A percentile compares a stretch with the other conserved stretches of the same genome.
phyloP scores from a whole-genome alignment of 1,140 invertebrate species.

The Plutomurus gul region DNA sequence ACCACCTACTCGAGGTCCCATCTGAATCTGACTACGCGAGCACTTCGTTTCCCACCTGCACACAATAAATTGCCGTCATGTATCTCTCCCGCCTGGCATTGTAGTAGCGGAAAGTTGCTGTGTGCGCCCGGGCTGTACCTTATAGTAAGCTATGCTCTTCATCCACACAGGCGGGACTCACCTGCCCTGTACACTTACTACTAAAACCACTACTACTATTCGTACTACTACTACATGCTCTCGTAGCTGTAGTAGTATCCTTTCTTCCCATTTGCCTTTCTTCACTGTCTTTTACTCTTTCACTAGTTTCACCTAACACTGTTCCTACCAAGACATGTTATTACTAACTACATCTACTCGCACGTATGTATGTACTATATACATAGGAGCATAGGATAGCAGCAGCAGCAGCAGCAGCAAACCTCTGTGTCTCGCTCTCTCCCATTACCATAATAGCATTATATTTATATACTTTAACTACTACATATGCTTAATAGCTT shows the following conservation, averaged over 20 bases:
- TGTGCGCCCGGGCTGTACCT: too few relatives aligned
- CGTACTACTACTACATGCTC: not conserved
- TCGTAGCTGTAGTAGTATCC: not conserved
- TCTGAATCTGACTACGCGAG: slow-evolving; percentile 14
- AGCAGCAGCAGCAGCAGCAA: too few relatives aligned
- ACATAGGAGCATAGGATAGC: not conserved
- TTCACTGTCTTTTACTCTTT: not conserved
- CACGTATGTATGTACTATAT: not conserved
- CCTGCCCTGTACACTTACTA: not conserved
- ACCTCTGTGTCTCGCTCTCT: not conserved
- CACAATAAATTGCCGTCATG: slow-evolving; percentile 40
- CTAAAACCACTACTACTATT: not conserved
- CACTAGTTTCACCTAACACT: not conserved
- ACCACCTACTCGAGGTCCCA: slow-evolving; percentile 17
- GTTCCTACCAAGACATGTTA: not conserved
- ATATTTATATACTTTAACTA: slow-evolving; percentile 25
- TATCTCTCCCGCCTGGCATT: not conserved
- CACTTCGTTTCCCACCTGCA: slow-evolving; percentile 46
- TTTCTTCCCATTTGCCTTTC: not conserved
- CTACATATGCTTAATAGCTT: slow-evolving; percentile 24
- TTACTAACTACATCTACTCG: not conserved
- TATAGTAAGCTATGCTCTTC: not conserved
- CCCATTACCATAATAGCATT: slow-evolving; percentile 21
- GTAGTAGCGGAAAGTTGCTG: too few relatives aligned
- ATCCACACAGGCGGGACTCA: not conserved